These are phyloP conservation scores for Henricia sp. DNA, from an alignment of 53 echinoderm and acorn worm species.

Conservation along the genomic window DNA sequence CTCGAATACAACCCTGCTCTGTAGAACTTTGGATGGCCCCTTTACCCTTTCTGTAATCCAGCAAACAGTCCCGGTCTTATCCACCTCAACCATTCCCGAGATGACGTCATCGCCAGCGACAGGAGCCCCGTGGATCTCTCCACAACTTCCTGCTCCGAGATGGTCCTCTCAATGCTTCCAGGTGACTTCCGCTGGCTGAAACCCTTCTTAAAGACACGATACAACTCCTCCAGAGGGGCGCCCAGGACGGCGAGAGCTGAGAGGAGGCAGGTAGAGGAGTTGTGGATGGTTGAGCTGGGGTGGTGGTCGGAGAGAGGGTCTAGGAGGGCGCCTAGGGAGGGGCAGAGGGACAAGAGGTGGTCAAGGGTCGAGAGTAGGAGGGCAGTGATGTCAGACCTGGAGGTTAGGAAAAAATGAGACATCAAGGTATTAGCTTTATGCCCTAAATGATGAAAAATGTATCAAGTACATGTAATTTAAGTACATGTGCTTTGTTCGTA, in stretches of 20 bases:
- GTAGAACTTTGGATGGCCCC: too few species aligned
- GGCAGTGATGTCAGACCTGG: slow-evolving; percentile 86
- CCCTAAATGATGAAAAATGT: neutral
- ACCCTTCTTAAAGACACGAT: slow-evolving; percentile 86
- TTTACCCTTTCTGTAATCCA: slow-evolving; percentile 67
- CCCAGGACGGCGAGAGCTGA: slow-evolving; percentile 80
- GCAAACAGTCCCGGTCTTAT: slow-evolving; percentile 79
- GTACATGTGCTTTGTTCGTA: too few species aligned
- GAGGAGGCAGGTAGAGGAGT: slow-evolving; percentile 78
- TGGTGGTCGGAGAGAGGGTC: slow-evolving; percentile 62
- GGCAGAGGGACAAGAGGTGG: slow-evolving; percentile 82
- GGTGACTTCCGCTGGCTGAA: slow-evolving; percentile 54
- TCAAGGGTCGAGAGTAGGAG: slow-evolving; percentile 79
- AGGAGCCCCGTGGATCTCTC: slow-evolving; percentile 41
- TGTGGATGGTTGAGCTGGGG: slow-evolving; percentile 72
- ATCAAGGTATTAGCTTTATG: neutral
- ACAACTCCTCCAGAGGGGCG: slow-evolving; percentile 83
- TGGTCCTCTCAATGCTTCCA: slow-evolving; percentile 40
- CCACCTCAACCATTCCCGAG: slow-evolving; percentile 81
- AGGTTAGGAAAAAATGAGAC: neutral
- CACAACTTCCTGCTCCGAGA: slow-evolving; percentile 62
- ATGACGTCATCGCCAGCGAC: slow-evolving; percentile 38
- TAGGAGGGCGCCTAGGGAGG: slow-evolving; percentile 67
- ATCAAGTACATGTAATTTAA: too few species aligned
- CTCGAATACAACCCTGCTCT: too few species aligned